Conservation (phyloP, 2,113 vertebrate genomes). For the Festucalex cinctus region DNA sequence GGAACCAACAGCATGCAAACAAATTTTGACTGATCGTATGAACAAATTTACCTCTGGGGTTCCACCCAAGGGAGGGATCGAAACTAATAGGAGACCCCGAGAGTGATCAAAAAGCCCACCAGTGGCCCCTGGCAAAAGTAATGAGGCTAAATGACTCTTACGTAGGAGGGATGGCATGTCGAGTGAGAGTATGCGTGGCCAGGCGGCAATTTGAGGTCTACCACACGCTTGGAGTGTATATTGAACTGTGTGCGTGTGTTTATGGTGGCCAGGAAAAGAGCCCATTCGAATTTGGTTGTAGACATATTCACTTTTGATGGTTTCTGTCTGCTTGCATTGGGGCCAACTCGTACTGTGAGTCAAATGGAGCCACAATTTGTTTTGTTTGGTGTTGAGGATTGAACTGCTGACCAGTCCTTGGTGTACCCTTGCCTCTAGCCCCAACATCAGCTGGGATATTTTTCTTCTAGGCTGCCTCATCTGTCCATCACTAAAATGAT, state of each 20-base stretch:
- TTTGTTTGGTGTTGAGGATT: too few relatives aligned
- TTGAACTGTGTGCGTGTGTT: conserved; percentile 1
- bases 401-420: too few relatives aligned
- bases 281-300: too few relatives aligned
- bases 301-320: too few relatives aligned
- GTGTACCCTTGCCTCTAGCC: too few relatives aligned
- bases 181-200: conserved; percentile 1
- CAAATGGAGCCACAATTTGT: too few relatives aligned
- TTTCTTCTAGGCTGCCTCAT: too few relatives aligned
- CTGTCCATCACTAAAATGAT: background rate
- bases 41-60: conserved; percentile 29
- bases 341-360: too few relatives aligned
- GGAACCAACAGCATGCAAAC: background rate
- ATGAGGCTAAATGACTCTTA: conserved; percentile 20
- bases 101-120: conserved; percentile 29
- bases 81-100: conserved; percentile 27
- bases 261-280: too few relatives aligned
- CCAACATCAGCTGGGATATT: too few relatives aligned
- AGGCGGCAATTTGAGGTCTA: conserved; percentile 52
- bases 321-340: too few relatives aligned
- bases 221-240: conserved; percentile 47
- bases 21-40: background rate
- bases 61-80: conserved; percentile 26
- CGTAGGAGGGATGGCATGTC: conserved; percentile 31
- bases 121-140: conserved; percentile 24